phyloP scores from a whole-genome alignment of 1,140 invertebrate species.

The Nautilus pompilius region DNA sequence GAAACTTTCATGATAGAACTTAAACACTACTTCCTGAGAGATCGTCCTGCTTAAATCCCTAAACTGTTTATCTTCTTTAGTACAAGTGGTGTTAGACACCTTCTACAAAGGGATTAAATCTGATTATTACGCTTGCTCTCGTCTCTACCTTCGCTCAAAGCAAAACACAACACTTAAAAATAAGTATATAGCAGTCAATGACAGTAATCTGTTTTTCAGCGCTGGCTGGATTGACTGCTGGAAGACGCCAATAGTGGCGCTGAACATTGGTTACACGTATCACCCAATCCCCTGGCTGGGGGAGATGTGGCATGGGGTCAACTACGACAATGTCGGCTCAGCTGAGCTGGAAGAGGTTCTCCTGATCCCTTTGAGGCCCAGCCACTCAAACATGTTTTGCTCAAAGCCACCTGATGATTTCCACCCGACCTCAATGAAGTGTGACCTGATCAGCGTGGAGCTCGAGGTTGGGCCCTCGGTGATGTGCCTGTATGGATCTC shows the following conservation, averaged over 20 bases:
- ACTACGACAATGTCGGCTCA: constrained; percentile 62
- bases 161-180: too few relatives aligned
- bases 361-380: constrained; percentile 82
- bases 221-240: constrained; percentile 93
- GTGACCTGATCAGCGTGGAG: constrained; percentile 86
- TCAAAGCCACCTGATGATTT: constrained; percentile 63
- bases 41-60: too few relatives aligned
- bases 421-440: constrained; percentile 76
- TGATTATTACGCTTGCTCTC: too few relatives aligned
- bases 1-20: too few relatives aligned
- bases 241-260: constrained; percentile 87
- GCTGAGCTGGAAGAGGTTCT: constrained; percentile 92
- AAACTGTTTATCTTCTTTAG: too few relatives aligned
- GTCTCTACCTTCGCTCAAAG: too few relatives aligned
- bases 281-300: constrained; percentile 70
- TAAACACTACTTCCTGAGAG: too few relatives aligned
- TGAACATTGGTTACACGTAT: constrained; percentile 87
- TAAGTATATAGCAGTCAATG: too few relatives aligned
- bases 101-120: too few relatives aligned
- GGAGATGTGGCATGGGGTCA: constrained; percentile 6
- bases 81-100: too few relatives aligned
- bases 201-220: constrained; percentile 54
- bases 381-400: constrained; percentile 13
- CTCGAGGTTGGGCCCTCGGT: constrained; percentile 89
- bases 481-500: constrained; percentile 82